phyloP scores from a whole-genome alignment of 2,888 invertebrate species.

The Ypsolopha scabrella region DNA sequence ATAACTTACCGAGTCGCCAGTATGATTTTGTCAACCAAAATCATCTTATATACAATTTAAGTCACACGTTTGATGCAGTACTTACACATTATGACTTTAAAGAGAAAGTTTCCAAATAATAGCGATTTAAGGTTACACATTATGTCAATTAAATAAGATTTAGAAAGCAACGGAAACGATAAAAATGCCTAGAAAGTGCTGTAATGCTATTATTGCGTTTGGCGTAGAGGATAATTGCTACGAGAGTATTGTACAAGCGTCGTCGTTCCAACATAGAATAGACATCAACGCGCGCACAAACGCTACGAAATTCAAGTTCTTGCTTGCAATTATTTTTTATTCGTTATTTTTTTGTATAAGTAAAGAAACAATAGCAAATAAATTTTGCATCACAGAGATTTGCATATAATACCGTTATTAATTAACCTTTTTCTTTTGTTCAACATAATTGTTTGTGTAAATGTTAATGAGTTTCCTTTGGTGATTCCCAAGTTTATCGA shows the following conservation, averaged over 20 bases:
- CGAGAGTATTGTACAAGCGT: conserved; percentile 12
- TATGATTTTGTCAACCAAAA: too few species aligned
- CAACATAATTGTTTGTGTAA: too few species aligned
- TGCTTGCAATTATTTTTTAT: background rate
- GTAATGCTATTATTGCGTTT: conserved; percentile 11
- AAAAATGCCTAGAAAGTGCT: conserved; percentile 20
- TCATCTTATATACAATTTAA: too few species aligned
- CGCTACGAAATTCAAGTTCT: background rate
- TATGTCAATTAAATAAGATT: conserved; percentile 3
- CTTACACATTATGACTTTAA: background rate
- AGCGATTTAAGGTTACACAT: background rate
- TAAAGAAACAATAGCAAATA: too few species aligned
- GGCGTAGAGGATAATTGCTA: background rate
- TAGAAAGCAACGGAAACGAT: conserved; percentile 2
- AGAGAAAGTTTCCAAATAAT: background rate
- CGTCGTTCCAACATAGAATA: conserved; percentile 21
- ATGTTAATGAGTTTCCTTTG: too few species aligned
- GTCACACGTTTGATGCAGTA: too few species aligned
- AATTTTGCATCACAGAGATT: too few species aligned
- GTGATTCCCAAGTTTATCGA: too few species aligned
- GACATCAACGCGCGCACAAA: conserved; percentile 46
- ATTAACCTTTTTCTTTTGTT: too few species aligned
- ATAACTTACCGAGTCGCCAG: too few species aligned
- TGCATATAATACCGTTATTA: too few species aligned
- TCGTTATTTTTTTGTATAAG: too few species aligned